These are phyloP conservation scores for Epirrhoe tristata DNA, from an alignment of 2,888 invertebrate genomes.

Conservation along the genomic window DNA sequence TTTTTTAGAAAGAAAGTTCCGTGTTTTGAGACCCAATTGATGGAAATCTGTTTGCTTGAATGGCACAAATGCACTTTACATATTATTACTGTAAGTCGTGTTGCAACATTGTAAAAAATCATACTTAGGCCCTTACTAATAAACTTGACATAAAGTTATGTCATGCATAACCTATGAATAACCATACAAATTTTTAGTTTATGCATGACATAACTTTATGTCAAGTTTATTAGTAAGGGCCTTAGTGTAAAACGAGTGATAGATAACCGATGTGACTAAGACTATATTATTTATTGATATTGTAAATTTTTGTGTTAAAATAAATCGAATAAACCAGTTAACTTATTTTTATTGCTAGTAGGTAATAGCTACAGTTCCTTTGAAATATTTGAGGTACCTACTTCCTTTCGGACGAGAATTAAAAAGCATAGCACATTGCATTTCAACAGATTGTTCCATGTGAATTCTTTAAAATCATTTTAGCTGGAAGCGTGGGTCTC, in stretches of 20 bases:
- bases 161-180: too few relatives aligned
- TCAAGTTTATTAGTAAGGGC: too few relatives aligned
- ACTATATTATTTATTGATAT: conserved; percentile 85
- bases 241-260: conserved; percentile 74
- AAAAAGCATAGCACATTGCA: too few relatives aligned
- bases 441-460: too few relatives aligned
- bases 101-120: conserved; percentile 79
- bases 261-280: conserved; percentile 78
- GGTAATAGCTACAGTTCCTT: conserved; percentile 5
- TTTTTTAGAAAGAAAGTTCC: not conserved
- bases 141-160: too few relatives aligned
- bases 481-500: too few relatives aligned
- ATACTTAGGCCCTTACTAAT: too few relatives aligned
- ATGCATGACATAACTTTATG: too few relatives aligned
- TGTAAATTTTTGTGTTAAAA: conserved; percentile 84
- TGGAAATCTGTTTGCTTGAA: too few relatives aligned
- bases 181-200: too few relatives aligned
- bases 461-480: not conserved
- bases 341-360: conserved; percentile 43
- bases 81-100: conserved; percentile 44
- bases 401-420: too few relatives aligned
- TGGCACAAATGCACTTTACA: conserved; percentile 37
- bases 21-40: not conserved
- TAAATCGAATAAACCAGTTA: conserved; percentile 70
- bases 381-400: too few relatives aligned